phyloP scores from a whole-genome alignment of 53 echinoderm and acorn worm species.

The Arbacia lixula region DNA sequence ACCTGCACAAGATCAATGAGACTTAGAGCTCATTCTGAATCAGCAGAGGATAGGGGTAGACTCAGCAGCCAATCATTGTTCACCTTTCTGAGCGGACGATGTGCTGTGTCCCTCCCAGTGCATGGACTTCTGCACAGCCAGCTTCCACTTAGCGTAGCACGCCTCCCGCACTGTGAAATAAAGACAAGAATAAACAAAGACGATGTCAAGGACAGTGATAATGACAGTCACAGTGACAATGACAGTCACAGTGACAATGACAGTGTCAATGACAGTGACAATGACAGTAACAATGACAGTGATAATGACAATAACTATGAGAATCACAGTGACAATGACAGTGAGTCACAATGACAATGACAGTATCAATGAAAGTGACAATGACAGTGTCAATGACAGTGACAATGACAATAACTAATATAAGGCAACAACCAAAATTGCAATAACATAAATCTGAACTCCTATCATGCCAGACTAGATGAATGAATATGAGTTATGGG shows the following conservation, averaged over 20 bases:
- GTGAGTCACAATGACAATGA: not conserved
- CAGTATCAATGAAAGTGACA: not conserved
- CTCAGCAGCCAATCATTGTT: constrained; percentile 28
- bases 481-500: no score
- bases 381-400: not conserved
- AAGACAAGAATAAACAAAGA: not conserved
- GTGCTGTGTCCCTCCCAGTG: constrained; percentile 82
- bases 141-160: constrained; percentile 88
- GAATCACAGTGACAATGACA: no score
- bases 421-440: no score
- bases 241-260: not conserved
- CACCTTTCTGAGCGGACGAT: constrained; percentile 67
- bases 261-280: not conserved
- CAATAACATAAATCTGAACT: no score
- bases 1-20: constrained; percentile 7
- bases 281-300: not conserved
- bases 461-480: no score
- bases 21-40: not conserved
- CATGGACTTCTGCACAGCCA: constrained; percentile 93
- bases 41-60: not conserved
- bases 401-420: not conserved
- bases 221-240: not conserved
- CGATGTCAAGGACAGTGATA: not conserved
- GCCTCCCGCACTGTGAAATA: constrained; percentile 65
- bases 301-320: no score